A percentile compares a stretch with the other conserved stretches of the same genome.
phyloP scores from a whole-genome alignment of 2,888 invertebrate species.

The Phortica okadai region DNA sequence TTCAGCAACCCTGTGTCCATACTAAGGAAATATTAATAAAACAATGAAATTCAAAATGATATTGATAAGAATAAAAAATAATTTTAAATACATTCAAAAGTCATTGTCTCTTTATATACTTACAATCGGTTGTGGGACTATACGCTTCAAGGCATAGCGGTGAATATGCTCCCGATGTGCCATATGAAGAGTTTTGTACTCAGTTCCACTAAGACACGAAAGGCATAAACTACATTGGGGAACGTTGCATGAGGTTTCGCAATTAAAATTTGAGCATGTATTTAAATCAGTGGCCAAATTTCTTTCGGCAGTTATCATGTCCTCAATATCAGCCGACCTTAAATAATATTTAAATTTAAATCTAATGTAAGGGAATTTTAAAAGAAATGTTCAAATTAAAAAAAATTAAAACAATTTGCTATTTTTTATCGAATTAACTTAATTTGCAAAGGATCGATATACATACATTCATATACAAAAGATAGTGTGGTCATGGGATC shows the following conservation, averaged over 20 bases:
- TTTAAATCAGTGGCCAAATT: slow-evolving; percentile 87
- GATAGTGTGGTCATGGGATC: no score
- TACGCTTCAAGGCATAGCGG: slow-evolving; percentile 86
- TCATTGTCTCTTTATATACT: slow-evolving; percentile 38
- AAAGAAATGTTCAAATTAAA: background rate
- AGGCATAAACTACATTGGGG: slow-evolving; percentile 87
- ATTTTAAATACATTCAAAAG: background rate
- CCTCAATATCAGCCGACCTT: slow-evolving; percentile 77
- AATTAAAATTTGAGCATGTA: slow-evolving; percentile 79
- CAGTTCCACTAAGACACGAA: slow-evolving; percentile 83
- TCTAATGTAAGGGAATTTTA: no score
- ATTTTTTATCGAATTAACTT: background rate
- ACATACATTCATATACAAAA: no score
- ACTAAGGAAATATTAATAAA: slow-evolving; percentile 68
- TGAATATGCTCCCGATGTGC: slow-evolving; percentile 90
- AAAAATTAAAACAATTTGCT: slow-evolving; percentile 6
- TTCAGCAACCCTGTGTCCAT: slow-evolving; percentile 67
- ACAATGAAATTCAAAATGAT: slow-evolving; percentile 56
- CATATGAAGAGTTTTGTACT: slow-evolving; percentile 79
- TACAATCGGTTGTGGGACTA: slow-evolving; percentile 86
- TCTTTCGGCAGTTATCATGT: slow-evolving; percentile 86
- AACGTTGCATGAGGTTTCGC: slow-evolving; percentile 81
- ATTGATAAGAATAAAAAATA: background rate
- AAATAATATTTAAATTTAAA: no score
- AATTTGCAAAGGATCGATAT: no score